Percentiles rank a stretch among this genome's conserved stretches.
These are phyloP conservation scores for Falcaria lacertinaria DNA, from an alignment of 2,888 invertebrate species.

Conservation along the genomic window DNA sequence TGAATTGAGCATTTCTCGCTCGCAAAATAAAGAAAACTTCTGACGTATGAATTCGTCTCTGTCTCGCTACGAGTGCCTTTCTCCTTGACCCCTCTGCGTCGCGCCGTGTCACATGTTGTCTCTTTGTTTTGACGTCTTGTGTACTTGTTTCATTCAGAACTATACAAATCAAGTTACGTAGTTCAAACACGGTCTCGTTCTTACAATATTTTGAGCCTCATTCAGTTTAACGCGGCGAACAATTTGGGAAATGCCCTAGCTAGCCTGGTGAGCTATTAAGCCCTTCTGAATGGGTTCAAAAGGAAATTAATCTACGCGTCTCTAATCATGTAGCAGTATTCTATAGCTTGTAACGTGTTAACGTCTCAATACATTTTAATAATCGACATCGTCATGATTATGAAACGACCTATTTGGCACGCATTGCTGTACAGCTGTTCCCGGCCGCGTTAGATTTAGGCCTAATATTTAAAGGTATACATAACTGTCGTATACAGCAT, in stretches of 20 bases:
- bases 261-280: too few relatives aligned
- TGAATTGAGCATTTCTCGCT: background rate
- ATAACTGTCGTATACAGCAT: background rate
- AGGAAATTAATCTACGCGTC: too few relatives aligned
- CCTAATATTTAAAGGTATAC: background rate
- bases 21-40: background rate
- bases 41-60: conserved; percentile 4
- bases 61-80: conserved; percentile 28
- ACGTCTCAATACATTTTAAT: conserved; percentile 1
- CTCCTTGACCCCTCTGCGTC: conserved; percentile 52
- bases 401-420: conserved; percentile 3
- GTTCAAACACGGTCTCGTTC: background rate
- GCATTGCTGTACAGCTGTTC: conserved; percentile 1
- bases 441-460: background rate
- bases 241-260: too few relatives aligned
- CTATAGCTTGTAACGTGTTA: background rate
- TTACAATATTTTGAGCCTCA: background rate
- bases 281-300: too few relatives aligned
- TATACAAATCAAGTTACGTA: background rate
- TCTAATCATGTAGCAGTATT: background rate
- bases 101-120: conserved; percentile 19
- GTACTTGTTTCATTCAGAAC: background rate
- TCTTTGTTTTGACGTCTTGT: conserved; percentile 16
- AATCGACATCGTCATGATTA: background rate
- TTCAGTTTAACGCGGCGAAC: too few relatives aligned